Evolutionary conservation across 2,797 vertebrate genomes (phyloP), one percentile per base, ranked within the genome.

Genomic region (Hirundo rustica): DNA sequence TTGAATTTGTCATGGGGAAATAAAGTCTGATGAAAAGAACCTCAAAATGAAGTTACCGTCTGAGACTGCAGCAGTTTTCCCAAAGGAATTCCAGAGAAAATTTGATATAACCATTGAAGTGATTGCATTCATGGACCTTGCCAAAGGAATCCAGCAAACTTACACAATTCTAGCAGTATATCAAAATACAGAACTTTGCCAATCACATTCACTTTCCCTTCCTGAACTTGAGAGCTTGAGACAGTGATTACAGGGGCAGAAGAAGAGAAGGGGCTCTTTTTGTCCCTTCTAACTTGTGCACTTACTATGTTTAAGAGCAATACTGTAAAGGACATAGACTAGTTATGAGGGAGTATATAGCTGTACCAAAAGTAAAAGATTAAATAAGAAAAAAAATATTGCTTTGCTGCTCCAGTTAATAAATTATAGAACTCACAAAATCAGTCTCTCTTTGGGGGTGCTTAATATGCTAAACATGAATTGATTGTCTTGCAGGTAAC

Each of bases 41-140:
- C 45, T 92, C 12, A 83, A 90, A 96, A 95, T 70, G 27, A 96
- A 95, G 86, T 81, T 93, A 51, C 45, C 78, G 40, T 62, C 68
- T 74, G 82, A 61, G 61, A 64, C 64, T 88, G 36, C 53, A 53
- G 65, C 19, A 45, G 1, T 76, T 85, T 62, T 61, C n/a, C 61
- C 23, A 61, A 64, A 94, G 54, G 57, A 77, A 85, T 86, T 70
- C 45, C 65, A 40, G 32, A 32, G 72, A 95, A 96, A 83, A 85
- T n/a, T 92, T 30, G 34, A 25, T 83, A 68, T 53, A 79, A 86
- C 14, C 40, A 7, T 5, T 75, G 58, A 94, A 91, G 50, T 45
- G 36, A 44, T 47, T 60, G 60, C 71, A 38, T 62, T 34, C 12
- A 23, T 25, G 51, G 38, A 2, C 54, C 95, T 96, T 77, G 82